A percentile compares a stretch with the other conserved stretches of the same genome.
phyloP scores from a whole-genome alignment of 2,888 invertebrate genomes.

The Carcina quercana region DNA sequence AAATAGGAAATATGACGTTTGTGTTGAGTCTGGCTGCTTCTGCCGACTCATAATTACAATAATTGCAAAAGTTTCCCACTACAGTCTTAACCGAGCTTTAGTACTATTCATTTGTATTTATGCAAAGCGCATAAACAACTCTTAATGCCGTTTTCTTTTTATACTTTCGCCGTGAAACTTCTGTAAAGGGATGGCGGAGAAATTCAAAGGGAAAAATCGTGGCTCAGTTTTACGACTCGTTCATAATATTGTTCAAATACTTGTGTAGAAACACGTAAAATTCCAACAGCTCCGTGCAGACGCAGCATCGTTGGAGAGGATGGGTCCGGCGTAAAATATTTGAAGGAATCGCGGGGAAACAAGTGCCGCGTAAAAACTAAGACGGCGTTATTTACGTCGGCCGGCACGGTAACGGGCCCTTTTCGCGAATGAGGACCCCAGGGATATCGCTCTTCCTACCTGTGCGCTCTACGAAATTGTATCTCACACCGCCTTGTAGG shows the following conservation, averaged over 20 bases:
- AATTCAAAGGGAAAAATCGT: slow-evolving; percentile 36
- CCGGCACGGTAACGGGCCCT: slow-evolving; percentile 25
- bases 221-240: slow-evolving; percentile 53
- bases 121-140: slow-evolving; percentile 47
- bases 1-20: slow-evolving; percentile 65
- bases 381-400: slow-evolving; percentile 45
- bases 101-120: slow-evolving; percentile 57
- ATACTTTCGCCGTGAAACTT: slow-evolving; percentile 30
- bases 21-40: slow-evolving; percentile 48
- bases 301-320: slow-evolving; percentile 46
- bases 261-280: slow-evolving; percentile 51
- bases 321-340: slow-evolving; percentile 53
- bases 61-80: slow-evolving; percentile 66
- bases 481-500: no score
- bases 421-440: slow-evolving; percentile 26
- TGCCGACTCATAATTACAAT: slow-evolving; percentile 64
- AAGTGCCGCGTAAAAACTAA: slow-evolving; percentile 50
- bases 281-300: slow-evolving; percentile 50
- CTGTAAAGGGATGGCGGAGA: slow-evolving; percentile 13
- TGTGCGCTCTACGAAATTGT: slow-evolving; percentile 15
- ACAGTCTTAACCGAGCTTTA: slow-evolving; percentile 48
- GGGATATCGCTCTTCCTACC: slow-evolving; percentile 19
- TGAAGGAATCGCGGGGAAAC: slow-evolving; percentile 35
- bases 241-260: no score
- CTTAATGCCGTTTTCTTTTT: slow-evolving; percentile 38